Evolutionary conservation across 2,888 invertebrate species (phyloP), one percentile per base, ranked within the genome.

Genomic region (Andrena praecox): DNA sequence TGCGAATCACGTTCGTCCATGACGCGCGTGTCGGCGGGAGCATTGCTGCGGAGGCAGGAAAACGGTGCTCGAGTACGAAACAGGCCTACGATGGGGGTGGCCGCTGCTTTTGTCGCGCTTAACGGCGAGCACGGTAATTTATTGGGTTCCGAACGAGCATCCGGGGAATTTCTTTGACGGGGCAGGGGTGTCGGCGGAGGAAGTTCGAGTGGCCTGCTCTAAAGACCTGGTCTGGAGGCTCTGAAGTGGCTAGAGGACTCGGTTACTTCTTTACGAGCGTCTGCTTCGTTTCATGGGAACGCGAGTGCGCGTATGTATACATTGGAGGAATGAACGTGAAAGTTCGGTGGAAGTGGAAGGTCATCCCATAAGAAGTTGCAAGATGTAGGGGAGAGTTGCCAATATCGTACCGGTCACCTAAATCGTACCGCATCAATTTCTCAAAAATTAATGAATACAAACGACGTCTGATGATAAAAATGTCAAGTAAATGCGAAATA

Each of bases 1-100:
- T 24, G 35, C 71, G 81, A 76, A 82, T 80, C 72, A 60, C 63
- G 66, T 29, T 31, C 66, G 66, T 12, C 66, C 48, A 24, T 6
- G 20, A 29, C 48, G 42, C 69, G 29, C 56, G 62, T 50, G 56
- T 16, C 62, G 20, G 20, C n/a, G 50, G 66, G 42, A 73, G 59
- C 56, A 59, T 66, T 70, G 79, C 64, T 70, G 33, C 35, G 48
- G 54, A 31, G 63, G 54, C 7, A 63, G 54, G 20, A 31, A 24
- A 62, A 63, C 54, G 24, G 27, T 56, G 27, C 56, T 56, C 56
- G 56, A 56, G 4, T 42, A 20, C 24, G 31, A 35, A 16, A 60
- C 62, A 59, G 27, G 29, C 60, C 16, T 29, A 2, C 16, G 59
- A 5, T 29, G 27, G 31, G 7, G n/a, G 60, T 33, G 68, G 54